Evolutionary conservation across 2,888 invertebrate species (phyloP).

Genomic region (Lissonota sp.): DNA sequence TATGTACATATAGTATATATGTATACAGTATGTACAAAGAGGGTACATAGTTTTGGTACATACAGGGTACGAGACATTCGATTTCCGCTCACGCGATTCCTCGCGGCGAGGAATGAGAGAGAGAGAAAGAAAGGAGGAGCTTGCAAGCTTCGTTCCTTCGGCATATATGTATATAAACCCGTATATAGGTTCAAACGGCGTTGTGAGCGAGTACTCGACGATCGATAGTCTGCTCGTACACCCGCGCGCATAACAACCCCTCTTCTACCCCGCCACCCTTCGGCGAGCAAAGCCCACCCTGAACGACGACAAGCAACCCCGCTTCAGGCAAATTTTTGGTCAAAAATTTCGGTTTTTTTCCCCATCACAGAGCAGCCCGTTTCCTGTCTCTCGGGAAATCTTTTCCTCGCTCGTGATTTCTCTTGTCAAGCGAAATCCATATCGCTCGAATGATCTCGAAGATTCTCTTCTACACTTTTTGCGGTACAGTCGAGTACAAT

Average conservation of each 20-base stretch:
- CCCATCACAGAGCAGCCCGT: neutral
- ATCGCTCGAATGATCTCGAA: neutral
- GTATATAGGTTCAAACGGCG: conserved; percentile 7
- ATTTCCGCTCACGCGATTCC: conserved; percentile 55
- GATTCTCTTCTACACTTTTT: neutral
- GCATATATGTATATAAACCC: neutral
- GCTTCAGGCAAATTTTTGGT: conserved; percentile 48
- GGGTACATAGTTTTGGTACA: conserved; percentile 13
- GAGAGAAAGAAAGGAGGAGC: conserved; percentile 22
- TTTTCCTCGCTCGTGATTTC: neutral
- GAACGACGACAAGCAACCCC: conserved; percentile 37
- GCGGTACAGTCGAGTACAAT: neutral
- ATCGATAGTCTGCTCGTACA: conserved; percentile 56
- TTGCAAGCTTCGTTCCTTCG: conserved; percentile 37
- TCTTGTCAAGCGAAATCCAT: conserved; percentile 3
- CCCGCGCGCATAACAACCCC: conserved; percentile 52
- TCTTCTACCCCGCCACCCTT: conserved; percentile 1
- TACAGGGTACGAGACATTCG: conserved; percentile 28
- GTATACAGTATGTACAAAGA: conserved; percentile 15
- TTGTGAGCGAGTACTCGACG: conserved; percentile 33
- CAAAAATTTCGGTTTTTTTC: conserved; percentile 2
- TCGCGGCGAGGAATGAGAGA: conserved; percentile 19
- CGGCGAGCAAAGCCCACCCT: conserved; percentile 7
- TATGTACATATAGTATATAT: conserved; percentile 12
- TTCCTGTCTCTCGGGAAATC: neutral